Percentiles rank a stretch among this genome's conserved stretches.
phyloP scores from a whole-genome alignment of 2,113 vertebrate genomes.

The Gadus chalcogrammus region DNA sequence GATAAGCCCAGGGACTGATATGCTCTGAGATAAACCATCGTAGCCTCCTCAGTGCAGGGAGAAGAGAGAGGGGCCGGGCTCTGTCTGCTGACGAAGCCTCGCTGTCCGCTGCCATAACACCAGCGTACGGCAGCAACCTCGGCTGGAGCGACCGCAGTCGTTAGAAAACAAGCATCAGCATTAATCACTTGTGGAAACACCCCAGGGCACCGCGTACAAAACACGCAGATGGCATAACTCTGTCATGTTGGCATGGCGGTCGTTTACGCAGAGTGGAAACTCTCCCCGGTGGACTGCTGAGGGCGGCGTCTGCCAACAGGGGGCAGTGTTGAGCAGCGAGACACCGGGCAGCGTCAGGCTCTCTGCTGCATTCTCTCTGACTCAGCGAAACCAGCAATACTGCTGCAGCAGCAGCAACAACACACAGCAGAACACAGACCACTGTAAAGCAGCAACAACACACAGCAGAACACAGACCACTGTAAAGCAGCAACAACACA shows the following conservation, averaged over 20 bases:
- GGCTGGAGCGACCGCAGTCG: constrained; percentile 35
- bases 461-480: too few species aligned
- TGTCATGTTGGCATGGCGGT: constrained; percentile 17
- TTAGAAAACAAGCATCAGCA: constrained; percentile 32
- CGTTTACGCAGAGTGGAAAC: constrained; percentile 1
- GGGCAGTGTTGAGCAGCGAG: constrained; percentile 57
- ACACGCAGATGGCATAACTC: constrained; percentile 26
- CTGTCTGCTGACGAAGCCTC: constrained; percentile 59
- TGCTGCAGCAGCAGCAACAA: constrained; percentile 50
- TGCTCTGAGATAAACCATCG: constrained; percentile 17
- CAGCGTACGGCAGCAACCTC: constrained; percentile 35
- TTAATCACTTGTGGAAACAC: constrained; percentile 49
- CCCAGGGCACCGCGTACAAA: constrained; percentile 21
- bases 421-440: constrained; percentile 1
- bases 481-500: neutral
- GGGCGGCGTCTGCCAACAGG: constrained; percentile 48
- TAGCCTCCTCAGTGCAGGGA: constrained; percentile 54
- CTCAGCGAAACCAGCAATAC: constrained; percentile 62
- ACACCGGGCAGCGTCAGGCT: constrained; percentile 7
- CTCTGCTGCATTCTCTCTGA: constrained; percentile 60
- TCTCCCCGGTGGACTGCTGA: constrained; percentile 22
- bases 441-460: neutral
- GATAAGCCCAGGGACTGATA: too few species aligned
- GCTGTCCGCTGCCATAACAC: constrained; percentile 44
- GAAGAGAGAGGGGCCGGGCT: constrained; percentile 48